Conservation (phyloP, 2,888 invertebrate species). For the Dioctria rufipes region DNA sequence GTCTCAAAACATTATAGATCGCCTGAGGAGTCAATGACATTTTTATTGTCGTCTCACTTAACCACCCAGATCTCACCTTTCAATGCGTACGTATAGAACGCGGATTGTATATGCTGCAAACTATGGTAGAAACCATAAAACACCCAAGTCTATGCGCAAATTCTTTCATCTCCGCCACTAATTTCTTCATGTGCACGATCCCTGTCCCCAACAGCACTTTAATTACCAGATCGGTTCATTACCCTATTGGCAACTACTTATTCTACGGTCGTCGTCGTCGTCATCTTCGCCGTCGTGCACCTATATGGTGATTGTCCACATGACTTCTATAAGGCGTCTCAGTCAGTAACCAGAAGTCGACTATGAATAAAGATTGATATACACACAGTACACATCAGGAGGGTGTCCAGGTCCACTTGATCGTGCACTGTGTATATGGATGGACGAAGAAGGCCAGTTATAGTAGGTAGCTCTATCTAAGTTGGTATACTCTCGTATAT, state of each 20-base stretch:
- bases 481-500: not conserved
- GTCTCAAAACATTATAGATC: not conserved
- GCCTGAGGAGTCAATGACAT: slow-evolving; percentile 8
- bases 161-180: slow-evolving; percentile 35
- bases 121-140: slow-evolving; percentile 43
- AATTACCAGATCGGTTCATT: slow-evolving; percentile 53
- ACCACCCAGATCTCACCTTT: slow-evolving; percentile 42
- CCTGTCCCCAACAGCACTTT: slow-evolving; percentile 42
- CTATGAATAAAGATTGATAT: slow-evolving; percentile 28
- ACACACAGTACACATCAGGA: not conserved
- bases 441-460: not conserved
- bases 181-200: slow-evolving; percentile 48
- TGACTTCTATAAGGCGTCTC: not conserved
- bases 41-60: slow-evolving; percentile 30
- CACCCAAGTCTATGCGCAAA: slow-evolving; percentile 32
- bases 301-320: slow-evolving; percentile 22
- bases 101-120: slow-evolving; percentile 7
- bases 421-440: not conserved
- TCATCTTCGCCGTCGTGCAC: slow-evolving; percentile 18
- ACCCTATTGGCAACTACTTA: slow-evolving; percentile 38
- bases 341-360: slow-evolving; percentile 33
- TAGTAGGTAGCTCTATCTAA: too few species aligned
- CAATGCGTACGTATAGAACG: not conserved
- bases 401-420: not conserved
- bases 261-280: not conserved